Conservation (phyloP, 1,140 invertebrate genomes). For the Campoletis sonorensis region DNA sequence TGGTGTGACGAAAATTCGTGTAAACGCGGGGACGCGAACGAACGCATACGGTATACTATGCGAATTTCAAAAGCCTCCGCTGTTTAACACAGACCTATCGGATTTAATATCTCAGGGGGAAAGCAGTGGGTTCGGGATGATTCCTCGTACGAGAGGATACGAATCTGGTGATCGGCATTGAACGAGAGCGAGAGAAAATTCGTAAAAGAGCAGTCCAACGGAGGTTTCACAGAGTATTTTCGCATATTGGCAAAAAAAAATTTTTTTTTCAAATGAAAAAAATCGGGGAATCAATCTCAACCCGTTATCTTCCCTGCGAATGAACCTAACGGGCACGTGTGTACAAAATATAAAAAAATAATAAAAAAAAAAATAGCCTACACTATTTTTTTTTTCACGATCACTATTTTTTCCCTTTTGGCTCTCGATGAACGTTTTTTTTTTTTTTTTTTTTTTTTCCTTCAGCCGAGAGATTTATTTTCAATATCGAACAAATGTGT, state of each 20-base stretch:
- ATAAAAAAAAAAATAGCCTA: too few relatives aligned
- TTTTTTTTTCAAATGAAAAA: too few relatives aligned
- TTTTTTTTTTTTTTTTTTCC: conserved; percentile 46
- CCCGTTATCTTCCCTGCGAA: too few relatives aligned
- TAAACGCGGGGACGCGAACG: background rate
- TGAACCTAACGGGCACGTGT: too few relatives aligned
- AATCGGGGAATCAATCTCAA: too few relatives aligned
- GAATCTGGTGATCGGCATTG: too few relatives aligned
- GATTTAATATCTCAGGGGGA: conserved; percentile 58
- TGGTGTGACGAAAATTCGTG: background rate
- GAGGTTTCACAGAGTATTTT: too few relatives aligned
- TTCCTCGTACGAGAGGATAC: background rate
- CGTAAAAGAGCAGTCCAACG: too few relatives aligned
- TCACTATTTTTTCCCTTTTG: background rate
- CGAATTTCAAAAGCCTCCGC: background rate
- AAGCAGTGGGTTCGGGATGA: background rate
- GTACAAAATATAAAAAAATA: too few relatives aligned
- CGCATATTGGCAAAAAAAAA: too few relatives aligned
- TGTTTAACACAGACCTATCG: conserved; percentile 58
- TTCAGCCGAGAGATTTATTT: conserved; percentile 48
- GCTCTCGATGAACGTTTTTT: conserved; percentile 36
- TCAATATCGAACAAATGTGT: conserved; percentile 35
- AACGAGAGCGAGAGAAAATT: too few relatives aligned
- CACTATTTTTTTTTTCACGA: too few relatives aligned
- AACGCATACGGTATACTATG: background rate